Conservation (phyloP, 2,113 vertebrate genomes). For the Crotalus viridis region DNA sequence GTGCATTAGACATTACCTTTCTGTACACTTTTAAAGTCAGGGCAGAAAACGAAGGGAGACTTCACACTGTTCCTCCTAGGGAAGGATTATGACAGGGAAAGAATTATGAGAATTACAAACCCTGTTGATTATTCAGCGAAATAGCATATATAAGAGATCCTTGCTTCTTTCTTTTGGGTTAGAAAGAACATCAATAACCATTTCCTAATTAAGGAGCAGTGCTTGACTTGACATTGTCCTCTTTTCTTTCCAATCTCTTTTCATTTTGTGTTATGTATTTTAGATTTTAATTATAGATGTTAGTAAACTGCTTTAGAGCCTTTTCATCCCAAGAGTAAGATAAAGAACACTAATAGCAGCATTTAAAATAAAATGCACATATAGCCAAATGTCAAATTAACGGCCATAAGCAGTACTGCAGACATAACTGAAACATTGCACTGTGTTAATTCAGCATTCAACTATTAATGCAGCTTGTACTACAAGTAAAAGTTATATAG, state of each 20-base stretch:
- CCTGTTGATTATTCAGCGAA: not conserved
- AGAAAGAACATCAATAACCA: not conserved
- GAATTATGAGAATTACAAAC: not conserved
- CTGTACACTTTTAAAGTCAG: not conserved
- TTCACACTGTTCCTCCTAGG: not conserved
- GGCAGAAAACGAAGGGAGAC: not conserved
- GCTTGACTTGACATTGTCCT: not conserved
- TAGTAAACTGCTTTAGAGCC: not conserved
- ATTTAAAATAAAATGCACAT: not conserved
- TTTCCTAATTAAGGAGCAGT: not conserved
- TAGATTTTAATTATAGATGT: not conserved
- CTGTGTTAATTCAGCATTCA: not conserved
- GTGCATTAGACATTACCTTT: not conserved
- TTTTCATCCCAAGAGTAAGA: not conserved
- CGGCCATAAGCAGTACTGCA: not conserved
- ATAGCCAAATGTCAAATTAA: not conserved
- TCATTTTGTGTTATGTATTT: not conserved
- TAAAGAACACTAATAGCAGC: not conserved
- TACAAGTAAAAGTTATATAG: not conserved
- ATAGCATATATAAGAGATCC: not conserved
- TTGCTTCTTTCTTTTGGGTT: not conserved
- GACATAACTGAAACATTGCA: not conserved
- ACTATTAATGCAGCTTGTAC: no score
- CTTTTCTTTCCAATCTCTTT: not conserved
- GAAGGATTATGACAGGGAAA: not conserved